Evolutionary conservation across 2,797 vertebrate species (phyloP).

Genomic region (Micropoecilia bifurca): DNA sequence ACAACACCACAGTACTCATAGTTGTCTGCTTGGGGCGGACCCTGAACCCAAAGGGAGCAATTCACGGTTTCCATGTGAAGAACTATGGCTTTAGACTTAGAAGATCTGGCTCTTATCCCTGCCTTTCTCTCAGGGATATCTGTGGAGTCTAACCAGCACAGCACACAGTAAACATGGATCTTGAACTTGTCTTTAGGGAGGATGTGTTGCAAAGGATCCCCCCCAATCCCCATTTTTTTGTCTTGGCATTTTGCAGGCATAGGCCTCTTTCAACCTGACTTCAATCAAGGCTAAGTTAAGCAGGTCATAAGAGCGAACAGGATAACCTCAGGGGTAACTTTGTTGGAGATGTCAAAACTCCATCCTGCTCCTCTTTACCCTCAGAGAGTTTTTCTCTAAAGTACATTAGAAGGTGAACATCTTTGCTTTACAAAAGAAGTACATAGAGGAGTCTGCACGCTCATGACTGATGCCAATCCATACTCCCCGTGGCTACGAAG

Average conservation of each 20-base stretch:
- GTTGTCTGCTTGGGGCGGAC: not conserved
- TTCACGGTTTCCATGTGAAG: not conserved
- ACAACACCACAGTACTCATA: not conserved
- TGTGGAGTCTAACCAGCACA: conserved; percentile 66
- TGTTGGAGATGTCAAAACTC: conserved; percentile 73
- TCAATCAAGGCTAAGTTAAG: conserved; percentile 76
- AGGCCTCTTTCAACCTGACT: conserved; percentile 74
- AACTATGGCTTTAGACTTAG: not conserved
- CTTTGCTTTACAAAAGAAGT: conserved; percentile 69
- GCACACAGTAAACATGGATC: conserved; percentile 77
- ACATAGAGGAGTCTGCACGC: conserved; percentile 60
- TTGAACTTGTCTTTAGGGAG: conserved; percentile 72
- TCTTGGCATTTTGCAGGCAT: conserved; percentile 66
- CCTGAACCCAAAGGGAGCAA: not conserved
- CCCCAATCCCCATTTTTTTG: conserved; percentile 37
- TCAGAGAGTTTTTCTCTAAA: conserved; percentile 71
- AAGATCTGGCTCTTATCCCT: conserved; percentile 41
- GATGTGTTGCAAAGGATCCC: conserved; percentile 61
- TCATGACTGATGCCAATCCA: conserved; percentile 70
- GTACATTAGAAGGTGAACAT: conserved; percentile 76
- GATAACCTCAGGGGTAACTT: conserved; percentile 78
- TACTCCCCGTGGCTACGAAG: conserved; percentile 66
- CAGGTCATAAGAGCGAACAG: conserved; percentile 74
- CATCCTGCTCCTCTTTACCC: conserved; percentile 71
- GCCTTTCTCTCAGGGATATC: conserved; percentile 62